Base-by-base conservation (phyloP, 2,113 vertebrate species). In the Odontesthes bonariensis region DNA sequence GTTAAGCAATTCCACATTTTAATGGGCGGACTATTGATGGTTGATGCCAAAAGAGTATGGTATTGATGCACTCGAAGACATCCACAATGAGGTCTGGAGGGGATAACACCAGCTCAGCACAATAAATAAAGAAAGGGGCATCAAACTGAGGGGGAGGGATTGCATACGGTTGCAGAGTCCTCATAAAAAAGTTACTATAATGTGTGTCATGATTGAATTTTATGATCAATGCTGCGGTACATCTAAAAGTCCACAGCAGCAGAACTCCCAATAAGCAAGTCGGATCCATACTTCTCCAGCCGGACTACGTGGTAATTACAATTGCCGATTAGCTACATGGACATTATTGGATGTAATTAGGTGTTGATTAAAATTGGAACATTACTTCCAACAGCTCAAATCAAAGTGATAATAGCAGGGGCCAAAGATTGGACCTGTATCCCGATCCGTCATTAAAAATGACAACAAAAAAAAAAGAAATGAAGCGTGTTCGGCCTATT, bases 1-100 rank as follows among this genome's bases (percentile, higher is more conserved):
- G 83, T 92, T 90, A 82, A 90, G 91, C 87, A 77, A 89, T 92
- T 86, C 86, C 88, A 90, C 86, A 86, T 90, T 90, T 92, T 93
- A 92, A 92, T 91, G 87, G 89, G 87, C 23, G 66, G 77, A 72
- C 86, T 92, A 91, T 91, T 89, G 90, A 90, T 88, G 89, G 87
- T 83, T 72, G 86, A 86, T 86, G 90, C 89, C 88, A 91, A 84
- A 81, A 83, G 87, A 90, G 87, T 88, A 77, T 71, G 78, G 78
- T 89, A 92, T 90, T 57, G 91, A 91, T 70, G 68, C 67, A 52
- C 81, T 88, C 77, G 67, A 83, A 85, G 90, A 82, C 82, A 86
- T 90, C 88, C 77, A 87, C 90, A 89, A 92, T 84, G 88, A 92
- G 89, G 90, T 89, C 91, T 87, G 54, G 59, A 70, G 89, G 90